Percentiles rank a stretch among this genome's conserved stretches.
Conservation (phyloP, 2,888 invertebrate genomes). For the Amaurobius ferox region DNA sequence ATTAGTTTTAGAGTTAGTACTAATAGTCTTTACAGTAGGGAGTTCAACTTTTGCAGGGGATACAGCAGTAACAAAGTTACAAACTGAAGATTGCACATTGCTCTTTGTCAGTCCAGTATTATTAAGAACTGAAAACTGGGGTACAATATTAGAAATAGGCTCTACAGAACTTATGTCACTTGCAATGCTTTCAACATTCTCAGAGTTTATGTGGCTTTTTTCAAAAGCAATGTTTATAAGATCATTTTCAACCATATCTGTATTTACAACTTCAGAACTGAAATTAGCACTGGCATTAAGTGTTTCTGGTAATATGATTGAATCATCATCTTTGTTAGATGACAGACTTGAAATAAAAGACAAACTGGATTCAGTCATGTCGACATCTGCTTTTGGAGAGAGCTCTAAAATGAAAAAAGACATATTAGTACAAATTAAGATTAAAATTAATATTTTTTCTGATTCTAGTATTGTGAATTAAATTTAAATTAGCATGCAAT, state of each 20-base stretch:
- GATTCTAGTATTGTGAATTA: too few relatives aligned
- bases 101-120: conserved; percentile 21
- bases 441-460: too few relatives aligned
- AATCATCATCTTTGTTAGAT: conserved; percentile 54
- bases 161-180: conserved; percentile 43
- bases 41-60: conserved; percentile 29
- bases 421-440: too few relatives aligned
- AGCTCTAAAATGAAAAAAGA: conserved; percentile 37
- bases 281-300: conserved; percentile 36
- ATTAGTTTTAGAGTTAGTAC: conserved; percentile 32
- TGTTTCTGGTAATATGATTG: conserved; percentile 40
- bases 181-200: conserved; percentile 34
- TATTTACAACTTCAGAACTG: conserved; percentile 15
- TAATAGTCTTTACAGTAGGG: conserved; percentile 16
- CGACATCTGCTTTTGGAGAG: conserved; percentile 55
- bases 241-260: conserved; percentile 30
- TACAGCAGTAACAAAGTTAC: conserved; percentile 29
- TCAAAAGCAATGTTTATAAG: conserved; percentile 42
- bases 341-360: conserved; percentile 54
- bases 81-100: conserved; percentile 35
- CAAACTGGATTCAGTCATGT: conserved; percentile 47
- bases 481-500: too few relatives aligned
- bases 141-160: background rate
- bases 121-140: conserved; percentile 33
- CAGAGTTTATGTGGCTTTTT: conserved; percentile 31